phyloP scores from a whole-genome alignment of 2,113 vertebrate species.

The Carollia perspicillata region DNA sequence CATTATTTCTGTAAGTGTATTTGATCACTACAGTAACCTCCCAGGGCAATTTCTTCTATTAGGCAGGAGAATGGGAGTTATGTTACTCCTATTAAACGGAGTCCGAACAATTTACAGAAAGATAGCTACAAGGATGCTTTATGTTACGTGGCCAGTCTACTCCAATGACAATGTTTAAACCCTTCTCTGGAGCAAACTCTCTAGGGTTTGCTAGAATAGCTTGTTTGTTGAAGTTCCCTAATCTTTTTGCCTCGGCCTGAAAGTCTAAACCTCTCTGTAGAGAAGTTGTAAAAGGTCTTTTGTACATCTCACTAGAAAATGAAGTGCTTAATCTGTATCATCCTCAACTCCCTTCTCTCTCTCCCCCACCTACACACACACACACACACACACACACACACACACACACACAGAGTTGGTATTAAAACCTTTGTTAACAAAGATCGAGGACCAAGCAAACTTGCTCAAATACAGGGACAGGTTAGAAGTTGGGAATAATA shows the following conservation, averaged over 20 bases:
- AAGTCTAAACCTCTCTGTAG: neutral
- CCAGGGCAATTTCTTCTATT: constrained; percentile 26
- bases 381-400: neutral
- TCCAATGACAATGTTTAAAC: neutral
- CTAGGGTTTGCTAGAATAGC: neutral
- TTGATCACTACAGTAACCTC: constrained; percentile 10
- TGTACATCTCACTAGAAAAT: neutral
- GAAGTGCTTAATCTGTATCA: neutral
- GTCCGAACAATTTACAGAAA: neutral
- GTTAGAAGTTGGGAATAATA: neutral
- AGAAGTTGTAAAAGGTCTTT: neutral
- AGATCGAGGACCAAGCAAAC: neutral
- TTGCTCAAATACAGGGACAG: neutral
- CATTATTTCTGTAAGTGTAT: constrained; percentile 69
- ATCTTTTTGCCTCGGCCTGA: neutral
- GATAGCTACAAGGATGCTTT: neutral
- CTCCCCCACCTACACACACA: no score
- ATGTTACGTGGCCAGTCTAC: neutral
- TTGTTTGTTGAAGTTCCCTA: neutral
- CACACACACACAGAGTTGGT: neutral
- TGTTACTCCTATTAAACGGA: constrained; percentile 41
- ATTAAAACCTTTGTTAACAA: neutral
- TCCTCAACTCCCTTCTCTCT: no score
- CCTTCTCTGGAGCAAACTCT: neutral
- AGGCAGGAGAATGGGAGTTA: constrained; percentile 25